These are phyloP conservation scores for Diplazon laetatorius DNA, from an alignment of 2,888 invertebrate genomes.

Conservation along the genomic window DNA sequence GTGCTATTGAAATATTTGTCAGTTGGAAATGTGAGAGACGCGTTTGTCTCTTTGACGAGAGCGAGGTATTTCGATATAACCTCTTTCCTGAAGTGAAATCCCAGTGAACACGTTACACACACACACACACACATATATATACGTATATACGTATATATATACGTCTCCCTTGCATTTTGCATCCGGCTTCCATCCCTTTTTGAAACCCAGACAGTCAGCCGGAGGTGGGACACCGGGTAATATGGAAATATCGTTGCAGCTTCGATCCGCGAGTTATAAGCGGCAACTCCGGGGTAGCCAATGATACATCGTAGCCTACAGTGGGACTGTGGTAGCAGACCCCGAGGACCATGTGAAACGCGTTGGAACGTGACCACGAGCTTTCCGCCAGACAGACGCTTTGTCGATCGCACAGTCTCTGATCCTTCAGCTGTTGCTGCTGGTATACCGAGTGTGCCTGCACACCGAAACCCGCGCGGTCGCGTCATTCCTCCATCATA, in stretches of 20 bases:
- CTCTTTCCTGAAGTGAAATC: constrained; percentile 69
- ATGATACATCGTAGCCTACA: constrained; percentile 45
- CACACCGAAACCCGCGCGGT: constrained; percentile 19
- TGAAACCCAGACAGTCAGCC: constrained; percentile 19
- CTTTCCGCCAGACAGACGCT: constrained; percentile 48
- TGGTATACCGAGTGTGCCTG: constrained; percentile 69
- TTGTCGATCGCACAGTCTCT: constrained; percentile 38
- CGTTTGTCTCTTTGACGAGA: constrained; percentile 68
- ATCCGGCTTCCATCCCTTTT: constrained; percentile 23
- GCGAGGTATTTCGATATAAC: constrained; percentile 73
- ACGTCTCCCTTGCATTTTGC: constrained; percentile 16
- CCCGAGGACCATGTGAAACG: constrained; percentile 57
- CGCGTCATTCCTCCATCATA: constrained; percentile 29
- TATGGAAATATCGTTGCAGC: constrained; percentile 78
- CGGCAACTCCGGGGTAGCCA: constrained; percentile 66
- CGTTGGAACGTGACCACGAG: constrained; percentile 45
- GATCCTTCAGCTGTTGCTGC: constrained; percentile 20
- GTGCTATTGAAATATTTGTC: constrained; percentile 75
- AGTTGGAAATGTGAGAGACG: constrained; percentile 69
- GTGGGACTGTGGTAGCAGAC: too few relatives aligned
- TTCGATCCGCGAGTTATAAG: constrained; percentile 70
- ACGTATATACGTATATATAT: not conserved
- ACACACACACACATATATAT: too few relatives aligned
- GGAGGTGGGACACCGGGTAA: constrained; percentile 70
- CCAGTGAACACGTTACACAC: too few relatives aligned